A percentile compares a stretch with the other conserved stretches of the same genome.
phyloP scores from a whole-genome alignment of 2,888 invertebrate species.

The Silvanus unidentatus region DNA sequence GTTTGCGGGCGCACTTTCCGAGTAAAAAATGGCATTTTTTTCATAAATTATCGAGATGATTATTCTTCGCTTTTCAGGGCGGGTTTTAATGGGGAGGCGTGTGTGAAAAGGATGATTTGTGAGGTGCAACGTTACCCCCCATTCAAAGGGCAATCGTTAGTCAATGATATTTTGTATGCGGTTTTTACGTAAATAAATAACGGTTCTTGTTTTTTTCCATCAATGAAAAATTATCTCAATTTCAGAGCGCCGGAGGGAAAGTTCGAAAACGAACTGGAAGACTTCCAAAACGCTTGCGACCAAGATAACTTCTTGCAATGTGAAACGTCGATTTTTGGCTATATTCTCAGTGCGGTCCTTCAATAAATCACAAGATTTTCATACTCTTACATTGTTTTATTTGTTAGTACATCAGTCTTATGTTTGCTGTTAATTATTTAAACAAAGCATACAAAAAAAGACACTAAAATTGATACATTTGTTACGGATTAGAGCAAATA shows the following conservation, averaged over 20 bases:
- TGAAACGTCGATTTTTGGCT: slow-evolving; percentile 11
- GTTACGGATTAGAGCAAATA: too few species aligned
- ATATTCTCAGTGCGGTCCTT: slow-evolving; percentile 17
- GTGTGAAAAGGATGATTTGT: slow-evolving; percentile 63
- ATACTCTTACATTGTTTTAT: slow-evolving; percentile 9
- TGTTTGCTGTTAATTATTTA: too few species aligned
- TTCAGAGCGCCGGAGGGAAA: slow-evolving; percentile 13
- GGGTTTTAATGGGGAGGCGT: slow-evolving; percentile 58
- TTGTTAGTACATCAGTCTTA: slow-evolving; percentile 19
- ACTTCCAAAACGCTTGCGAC: slow-evolving; percentile 18
- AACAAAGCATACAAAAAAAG: too few species aligned
- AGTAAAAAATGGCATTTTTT: slow-evolving; percentile 19
- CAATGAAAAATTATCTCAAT: slow-evolving; percentile 6
- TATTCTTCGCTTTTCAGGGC: slow-evolving; percentile 42
- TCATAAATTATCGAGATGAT: neutral
- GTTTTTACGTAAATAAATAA: slow-evolving; percentile 52
- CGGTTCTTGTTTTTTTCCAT: neutral
- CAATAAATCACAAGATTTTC: too few species aligned
- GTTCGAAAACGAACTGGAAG: slow-evolving; percentile 13
- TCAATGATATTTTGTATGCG: slow-evolving; percentile 60
- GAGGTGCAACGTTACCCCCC: slow-evolving; percentile 56
- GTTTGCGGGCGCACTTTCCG: slow-evolving; percentile 21
- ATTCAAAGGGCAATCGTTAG: slow-evolving; percentile 56
- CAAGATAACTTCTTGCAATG: slow-evolving; percentile 11
- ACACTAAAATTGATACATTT: too few species aligned